Evolutionary conservation across 2,113 vertebrate genomes (phyloP), one percentile per base, ranked within the genome.

Genomic region (Nycticorax nycticorax): DNA sequence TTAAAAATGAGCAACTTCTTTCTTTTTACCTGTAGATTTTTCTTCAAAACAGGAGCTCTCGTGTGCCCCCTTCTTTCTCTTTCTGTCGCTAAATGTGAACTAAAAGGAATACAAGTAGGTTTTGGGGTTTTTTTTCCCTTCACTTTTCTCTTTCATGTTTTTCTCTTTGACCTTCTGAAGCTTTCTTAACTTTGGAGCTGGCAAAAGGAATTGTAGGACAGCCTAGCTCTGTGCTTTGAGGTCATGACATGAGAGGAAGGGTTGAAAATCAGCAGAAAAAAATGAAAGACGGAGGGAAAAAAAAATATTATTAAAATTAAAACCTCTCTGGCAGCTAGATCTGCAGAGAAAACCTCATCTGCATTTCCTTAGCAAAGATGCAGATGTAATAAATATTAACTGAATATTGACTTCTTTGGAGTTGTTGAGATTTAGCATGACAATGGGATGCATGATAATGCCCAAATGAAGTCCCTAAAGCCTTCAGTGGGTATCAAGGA

Each of bases 371-470:
- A 89, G 85, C 30, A 53, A 87, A 92, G 63, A 59, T 86, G 77
- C 60, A 87, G 81, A 17, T 83, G 35, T 68, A 91, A 96, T 97
- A 95, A 97, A 97, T 97, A 89, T 88, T 95, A 92, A 96, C 60
- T 63, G 69, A 89, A 56, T 93, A 97, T 97, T 91, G 92, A 92
- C 67, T 89, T 85, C 21, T 89, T 81, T 53, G 28, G 80, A 88
- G 83, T 39, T 63, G 14, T 37, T 52, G 83, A 75, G 84, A 78
- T 94, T 88, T 76, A 75, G 55, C 68, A 57, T 95, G 86, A 62
- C 87, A 89, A 87, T 35, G 57, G 80, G 28, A 90, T 88, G 53
- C 37, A 43, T 43, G 23, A 73, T 89, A 92, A 83, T 60, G 69
- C 68, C 57, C 68, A 88, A n/a, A 79, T 55, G 27, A 94, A 86